Evolutionary conservation across 2,797 vertebrate genomes (phyloP).

Genomic region (Phrynocephalus vlangalii): DNA sequence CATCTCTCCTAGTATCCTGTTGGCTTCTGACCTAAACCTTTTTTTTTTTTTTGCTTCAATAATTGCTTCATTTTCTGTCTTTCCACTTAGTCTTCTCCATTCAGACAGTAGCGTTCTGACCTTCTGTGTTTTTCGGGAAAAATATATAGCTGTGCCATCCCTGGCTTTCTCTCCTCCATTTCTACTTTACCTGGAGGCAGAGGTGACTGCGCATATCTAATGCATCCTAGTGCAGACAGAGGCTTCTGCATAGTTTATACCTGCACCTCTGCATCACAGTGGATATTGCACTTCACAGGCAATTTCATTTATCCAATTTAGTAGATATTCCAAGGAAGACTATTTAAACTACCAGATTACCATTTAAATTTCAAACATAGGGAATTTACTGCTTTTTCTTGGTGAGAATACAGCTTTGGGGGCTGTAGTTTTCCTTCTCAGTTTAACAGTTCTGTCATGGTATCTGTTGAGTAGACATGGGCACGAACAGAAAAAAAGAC

Average conservation of each 20-base stretch:
- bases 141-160: slow-evolving; percentile 9
- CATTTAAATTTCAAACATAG: slow-evolving; percentile 70
- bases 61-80: slow-evolving; percentile 17
- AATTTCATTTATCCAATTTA: slow-evolving; percentile 66
- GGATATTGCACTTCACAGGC: slow-evolving; percentile 62
- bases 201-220: slow-evolving; percentile 46
- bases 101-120: slow-evolving; percentile 37
- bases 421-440: no score
- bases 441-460: no score
- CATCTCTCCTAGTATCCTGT: slow-evolving; percentile 7
- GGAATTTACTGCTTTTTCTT: slow-evolving; percentile 62
- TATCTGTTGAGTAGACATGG: no score
- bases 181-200: slow-evolving; percentile 60
- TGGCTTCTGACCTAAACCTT: slow-evolving; percentile 5
- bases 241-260: slow-evolving; percentile 49
- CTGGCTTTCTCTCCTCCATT: slow-evolving; percentile 12
- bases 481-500: no score
- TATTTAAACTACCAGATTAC: slow-evolving; percentile 62
- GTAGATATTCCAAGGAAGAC: slow-evolving; percentile 64
- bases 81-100: slow-evolving; percentile 15
- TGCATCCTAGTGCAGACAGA: slow-evolving; percentile 39
- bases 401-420: no score
- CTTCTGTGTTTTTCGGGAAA: slow-evolving; percentile 27
- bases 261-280: slow-evolving; percentile 47
- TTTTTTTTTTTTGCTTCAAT: slow-evolving; percentile 21